Evolutionary conservation across 2,888 invertebrate genomes (phyloP).

Genomic region (Cremastinae sp.): DNA sequence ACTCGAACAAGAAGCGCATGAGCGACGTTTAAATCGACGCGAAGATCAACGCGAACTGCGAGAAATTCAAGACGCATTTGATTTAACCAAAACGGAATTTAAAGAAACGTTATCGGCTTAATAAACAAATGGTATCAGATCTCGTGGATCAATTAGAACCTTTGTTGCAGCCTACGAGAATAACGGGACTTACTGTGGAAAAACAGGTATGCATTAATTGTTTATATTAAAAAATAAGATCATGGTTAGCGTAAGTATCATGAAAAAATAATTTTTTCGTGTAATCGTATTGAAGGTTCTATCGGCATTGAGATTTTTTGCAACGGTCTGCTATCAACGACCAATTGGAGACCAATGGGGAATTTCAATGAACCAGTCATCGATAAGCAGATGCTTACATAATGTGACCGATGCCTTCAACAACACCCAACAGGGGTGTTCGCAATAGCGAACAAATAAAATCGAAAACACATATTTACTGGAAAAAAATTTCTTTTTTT

Average conservation of each 20-base stretch:
- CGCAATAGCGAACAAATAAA: too few relatives aligned
- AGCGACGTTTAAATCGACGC: background rate
- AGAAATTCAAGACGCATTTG: conserved; percentile 3
- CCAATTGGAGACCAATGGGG: conserved; percentile 47
- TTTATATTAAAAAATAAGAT: too few relatives aligned
- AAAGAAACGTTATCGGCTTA: background rate
- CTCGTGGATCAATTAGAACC: conserved; percentile 1
- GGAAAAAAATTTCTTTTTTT: too few relatives aligned
- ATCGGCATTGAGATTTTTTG: conserved; percentile 42
- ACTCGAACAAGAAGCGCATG: too few relatives aligned
- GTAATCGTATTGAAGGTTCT: too few relatives aligned
- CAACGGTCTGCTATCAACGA: conserved; percentile 56
- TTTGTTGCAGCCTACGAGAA: background rate
- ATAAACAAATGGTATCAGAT: background rate
- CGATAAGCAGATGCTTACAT: conserved; percentile 31
- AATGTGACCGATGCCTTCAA: conserved; percentile 46
- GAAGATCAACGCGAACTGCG: background rate
- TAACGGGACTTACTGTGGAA: conserved; percentile 13
- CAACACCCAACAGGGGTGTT: too few relatives aligned
- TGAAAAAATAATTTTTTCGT: too few relatives aligned
- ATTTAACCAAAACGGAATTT: conserved; percentile 6
- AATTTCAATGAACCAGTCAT: conserved; percentile 47
- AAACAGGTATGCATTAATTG: conserved; percentile 21
- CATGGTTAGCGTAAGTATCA: too few relatives aligned
- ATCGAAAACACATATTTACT: too few relatives aligned